Conservation (phyloP, 1,140 invertebrate species). For the Wasmannia auropunctata region DNA sequence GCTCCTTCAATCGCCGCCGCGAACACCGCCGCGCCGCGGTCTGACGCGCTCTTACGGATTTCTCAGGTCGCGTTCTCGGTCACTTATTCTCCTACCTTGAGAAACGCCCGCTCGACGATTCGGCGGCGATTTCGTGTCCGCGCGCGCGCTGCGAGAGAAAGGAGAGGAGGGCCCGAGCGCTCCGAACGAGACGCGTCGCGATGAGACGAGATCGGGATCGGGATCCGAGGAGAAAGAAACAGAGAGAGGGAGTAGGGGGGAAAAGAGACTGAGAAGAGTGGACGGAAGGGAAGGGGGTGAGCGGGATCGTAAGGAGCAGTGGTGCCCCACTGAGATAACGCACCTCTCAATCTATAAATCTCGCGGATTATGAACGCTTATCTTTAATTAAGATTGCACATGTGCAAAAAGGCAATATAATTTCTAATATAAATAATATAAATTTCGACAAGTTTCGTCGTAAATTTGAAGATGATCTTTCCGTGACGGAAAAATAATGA, state of each 20-base stretch:
- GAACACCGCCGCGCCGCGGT: slow-evolving; percentile 3
- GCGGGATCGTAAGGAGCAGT: slow-evolving; percentile 39
- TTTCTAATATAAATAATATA: not conserved
- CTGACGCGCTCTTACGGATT: slow-evolving; percentile 25
- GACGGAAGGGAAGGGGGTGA: not conserved
- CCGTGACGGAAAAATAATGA: not conserved
- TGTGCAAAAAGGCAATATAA: too few species aligned
- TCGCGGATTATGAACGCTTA: not conserved
- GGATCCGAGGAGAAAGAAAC: slow-evolving; percentile 35
- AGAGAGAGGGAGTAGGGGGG: not conserved
- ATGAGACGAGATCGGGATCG: slow-evolving; percentile 58
- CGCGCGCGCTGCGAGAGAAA: slow-evolving; percentile 57
- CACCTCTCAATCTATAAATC: not conserved
- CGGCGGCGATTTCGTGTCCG: slow-evolving; percentile 64
- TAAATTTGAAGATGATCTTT: not conserved
- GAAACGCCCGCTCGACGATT: slow-evolving; percentile 67
- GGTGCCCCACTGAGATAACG: not conserved
- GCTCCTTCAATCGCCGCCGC: slow-evolving; percentile 42
- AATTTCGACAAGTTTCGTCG: not conserved
- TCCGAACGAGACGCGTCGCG: slow-evolving; percentile 46
- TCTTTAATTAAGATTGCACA: not conserved
- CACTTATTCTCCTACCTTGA: slow-evolving; percentile 74
- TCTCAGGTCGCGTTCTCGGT: slow-evolving; percentile 40
- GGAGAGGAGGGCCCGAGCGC: slow-evolving; percentile 49
- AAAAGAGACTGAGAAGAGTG: slow-evolving; percentile 23